Base-by-base conservation (phyloP, 2,113 vertebrate species). In the Halcyon malimbica region DNA sequence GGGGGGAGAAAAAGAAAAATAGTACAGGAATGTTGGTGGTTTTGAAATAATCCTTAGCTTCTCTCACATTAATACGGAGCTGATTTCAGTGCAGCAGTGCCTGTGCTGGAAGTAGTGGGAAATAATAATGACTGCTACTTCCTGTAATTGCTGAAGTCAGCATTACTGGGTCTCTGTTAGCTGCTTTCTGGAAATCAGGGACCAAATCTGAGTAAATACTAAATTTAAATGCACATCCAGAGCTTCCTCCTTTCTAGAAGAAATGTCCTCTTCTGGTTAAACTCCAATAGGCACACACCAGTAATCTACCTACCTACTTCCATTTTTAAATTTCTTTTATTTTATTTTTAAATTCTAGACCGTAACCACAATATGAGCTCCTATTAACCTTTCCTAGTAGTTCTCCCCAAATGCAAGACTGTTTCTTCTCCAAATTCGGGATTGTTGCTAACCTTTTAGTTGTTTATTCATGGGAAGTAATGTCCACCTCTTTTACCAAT, bases 1-100 rank as follows among this genome's bases (percentile, higher is more conserved):
- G n/a, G n/a, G n/a, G 50, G 42, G 42, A 1, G 6, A 2, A 2
- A 5, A 57, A 17, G 20, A 41, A n/a, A 33, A 5, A 4, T 9
- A 50, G 20, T 14, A 60, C 19, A 41, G 8, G 41, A 59, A 62
- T 68, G 25, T 24, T 16, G 53, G n/a, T 20, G 6, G 42, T 73
- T 77, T 46, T 71, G 56, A 81, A 92, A 79, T 48, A 64, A 56
- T 69, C 31, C 50, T 74, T 74, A 54, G 20, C 31, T 69, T 6
- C 70, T 88, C 39, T 79, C 24, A 39, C 35, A 62, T 62, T 80
- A 56, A 42, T 31, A 25, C 25, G 62, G 60, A 78, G 6, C 18
- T 84, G 17, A 2, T 67, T 92, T 83, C 59, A 6, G 46, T 77
- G 11, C 64, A 80, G 37, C 4, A n/a, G 10, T 23, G 20, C 41